Evolutionary conservation across 2,888 invertebrate genomes (phyloP), one percentile per base, ranked within the genome.

Genomic region (Meteorus colon): DNA sequence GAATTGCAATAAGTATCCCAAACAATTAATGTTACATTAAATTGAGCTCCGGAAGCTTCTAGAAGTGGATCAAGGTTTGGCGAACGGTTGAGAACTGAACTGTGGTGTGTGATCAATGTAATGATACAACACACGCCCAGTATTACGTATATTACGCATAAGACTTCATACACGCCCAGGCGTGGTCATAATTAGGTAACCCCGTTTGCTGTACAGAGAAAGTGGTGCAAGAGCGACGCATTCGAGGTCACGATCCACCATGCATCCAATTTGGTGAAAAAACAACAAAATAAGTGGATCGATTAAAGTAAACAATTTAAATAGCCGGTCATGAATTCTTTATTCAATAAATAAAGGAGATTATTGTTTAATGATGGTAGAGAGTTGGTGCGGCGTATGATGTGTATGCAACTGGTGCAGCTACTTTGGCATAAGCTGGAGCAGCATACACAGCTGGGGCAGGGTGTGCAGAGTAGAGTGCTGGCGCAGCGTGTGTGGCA

Each of bases 371-470:
- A 41, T 79, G 77, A 55, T 80, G 80, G 29, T 78, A 76, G 41
- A 72, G 74, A 51, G 77, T 31, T 27, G 68, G 68, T 31, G 68
- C 29, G 16, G 79, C 78, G 67, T 63, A 34, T n/a, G 63, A n/a
- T 27, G 31, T 27, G 31, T 67, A 48, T 16, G 67, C 45, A 19
- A 45, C 51, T 27, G 68, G 68, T 31, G 68, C 29, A n/a, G 79
- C 78, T 63, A 63, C 41, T 59, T 73, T 75, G 19, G 74, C 74
- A 27, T 75, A 72, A 29, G 78, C 75, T 19, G 79, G 77, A 12
- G 82, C 78, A 24, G 81, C 81, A 66, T 80, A 76, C 10, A 77
- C 79, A 2, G 75, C 69, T 6, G 59, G 55, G 16, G 63, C 68
- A 19, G 63, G 73, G 31, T 59, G 6, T 34, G 66, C 41, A 66